phyloP scores from a whole-genome alignment of 2,113 vertebrate species.

The Chunga burmeisteri region DNA sequence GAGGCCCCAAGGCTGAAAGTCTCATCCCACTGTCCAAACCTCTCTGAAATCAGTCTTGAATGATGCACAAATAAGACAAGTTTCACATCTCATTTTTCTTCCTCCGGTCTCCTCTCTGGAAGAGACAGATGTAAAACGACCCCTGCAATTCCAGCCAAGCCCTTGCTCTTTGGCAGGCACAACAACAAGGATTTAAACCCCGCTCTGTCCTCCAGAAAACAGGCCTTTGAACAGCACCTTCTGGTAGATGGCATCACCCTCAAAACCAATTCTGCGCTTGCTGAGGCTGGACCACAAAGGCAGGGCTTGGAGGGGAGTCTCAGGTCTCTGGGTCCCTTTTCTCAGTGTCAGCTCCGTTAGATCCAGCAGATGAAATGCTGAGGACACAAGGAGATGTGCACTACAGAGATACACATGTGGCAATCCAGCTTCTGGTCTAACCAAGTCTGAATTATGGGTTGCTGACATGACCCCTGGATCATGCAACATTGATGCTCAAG shows the following conservation, averaged over 20 bases:
- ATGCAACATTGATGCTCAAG: background rate
- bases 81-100: background rate
- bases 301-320: background rate
- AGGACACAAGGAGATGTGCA: background rate
- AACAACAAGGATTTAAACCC: background rate
- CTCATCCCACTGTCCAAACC: background rate
- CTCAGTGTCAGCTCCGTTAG: background rate
- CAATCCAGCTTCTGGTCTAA: background rate
- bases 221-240: background rate
- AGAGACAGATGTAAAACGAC: background rate
- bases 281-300: background rate
- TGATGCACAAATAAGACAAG: background rate
- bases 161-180: background rate
- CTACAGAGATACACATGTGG: rapidly evolving
- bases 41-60: background rate
- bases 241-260: background rate
- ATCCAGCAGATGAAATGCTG: background rate
- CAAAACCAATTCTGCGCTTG: background rate
- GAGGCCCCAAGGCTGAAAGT: background rate
- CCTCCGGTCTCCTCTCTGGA: background rate
- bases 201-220: background rate
- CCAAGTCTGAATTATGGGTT: background rate
- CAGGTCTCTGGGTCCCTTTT: background rate
- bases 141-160: background rate
- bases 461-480: background rate